Percentiles rank a stretch among this genome's conserved stretches.
Evolutionary conservation across 2,797 vertebrate genomes (phyloP).

Genomic region (Benthosema pterotum): DNA sequence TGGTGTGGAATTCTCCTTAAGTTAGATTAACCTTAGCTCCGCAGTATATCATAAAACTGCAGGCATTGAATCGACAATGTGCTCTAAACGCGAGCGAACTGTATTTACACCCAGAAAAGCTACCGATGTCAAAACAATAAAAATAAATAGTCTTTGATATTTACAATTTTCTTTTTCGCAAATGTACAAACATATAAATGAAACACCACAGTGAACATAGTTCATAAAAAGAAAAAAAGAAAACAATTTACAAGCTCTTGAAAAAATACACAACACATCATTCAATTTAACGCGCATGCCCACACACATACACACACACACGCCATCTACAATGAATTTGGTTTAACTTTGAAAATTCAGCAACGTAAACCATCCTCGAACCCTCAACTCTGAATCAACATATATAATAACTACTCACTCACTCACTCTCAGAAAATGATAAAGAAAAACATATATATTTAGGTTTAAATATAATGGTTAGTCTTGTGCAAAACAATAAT

Average conservation of each 20-base stretch:
- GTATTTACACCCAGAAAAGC: constrained; percentile 2
- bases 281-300: constrained; percentile 8
- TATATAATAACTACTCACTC: not conserved
- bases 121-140: constrained; percentile 26
- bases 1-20: no score
- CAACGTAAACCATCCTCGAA: constrained; percentile 49
- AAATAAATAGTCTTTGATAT: constrained; percentile 64
- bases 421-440: constrained; percentile 6
- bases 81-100: not conserved
- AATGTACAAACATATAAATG: constrained; percentile 61
- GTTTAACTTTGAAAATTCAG: constrained; percentile 56
- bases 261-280: constrained; percentile 37
- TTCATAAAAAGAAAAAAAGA: constrained; percentile 59
- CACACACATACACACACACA: no score
- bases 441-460: not conserved
- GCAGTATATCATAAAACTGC: constrained; percentile 8
- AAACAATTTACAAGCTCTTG: constrained; percentile 67
- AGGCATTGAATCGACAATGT: not conserved
- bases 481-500: not conserved
- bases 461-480: constrained; percentile 14
- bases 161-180: constrained; percentile 64
- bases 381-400: not conserved
- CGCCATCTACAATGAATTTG: no score
- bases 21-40: constrained; percentile 48
- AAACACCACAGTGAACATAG: constrained; percentile 39